These are phyloP conservation scores for Aphrocallistes beatrix DNA, from an alignment of 37 sponge, comb jelly and placozoan species.

Conservation along the genomic window DNA sequence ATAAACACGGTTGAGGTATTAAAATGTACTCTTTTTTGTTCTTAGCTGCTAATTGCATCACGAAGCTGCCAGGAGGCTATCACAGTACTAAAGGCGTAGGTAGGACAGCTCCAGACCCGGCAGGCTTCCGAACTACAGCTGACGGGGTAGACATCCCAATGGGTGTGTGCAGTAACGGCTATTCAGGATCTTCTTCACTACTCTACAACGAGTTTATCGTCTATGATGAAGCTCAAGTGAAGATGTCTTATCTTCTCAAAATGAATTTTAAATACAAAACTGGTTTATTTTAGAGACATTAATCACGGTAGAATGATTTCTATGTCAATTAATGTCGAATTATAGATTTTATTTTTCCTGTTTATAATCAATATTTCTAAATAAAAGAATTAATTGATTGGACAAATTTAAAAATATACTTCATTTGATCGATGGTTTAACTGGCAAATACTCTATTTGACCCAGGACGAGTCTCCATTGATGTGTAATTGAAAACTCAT, in stretches of 20 bases:
- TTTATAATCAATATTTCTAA: too few species aligned
- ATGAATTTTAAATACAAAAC: slow-evolving; percentile 64
- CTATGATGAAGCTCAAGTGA: slow-evolving; percentile 93
- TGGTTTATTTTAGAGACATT: slow-evolving; percentile 1
- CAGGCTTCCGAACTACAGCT: slow-evolving; percentile 16
- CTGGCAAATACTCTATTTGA: too few species aligned
- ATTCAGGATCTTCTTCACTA: slow-evolving; percentile 44
- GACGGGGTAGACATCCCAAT: slow-evolving; percentile 60
- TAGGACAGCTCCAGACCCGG: slow-evolving; percentile 57
- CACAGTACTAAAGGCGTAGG: slow-evolving; percentile 95
- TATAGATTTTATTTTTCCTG: too few species aligned
- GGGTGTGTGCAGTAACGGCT: slow-evolving; percentile 32
- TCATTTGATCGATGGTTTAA: too few species aligned
- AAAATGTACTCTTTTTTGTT: too few species aligned
- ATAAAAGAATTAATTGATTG: too few species aligned
- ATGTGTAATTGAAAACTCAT: too few species aligned
- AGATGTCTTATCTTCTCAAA: slow-evolving; percentile 73
- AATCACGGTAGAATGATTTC: too few species aligned
- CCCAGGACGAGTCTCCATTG: too few species aligned
- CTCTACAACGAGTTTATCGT: slow-evolving; percentile 99
- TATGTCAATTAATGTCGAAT: too few species aligned
- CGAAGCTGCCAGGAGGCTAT: slow-evolving; percentile 75
- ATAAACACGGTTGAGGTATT: too few species aligned
- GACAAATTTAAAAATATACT: too few species aligned
- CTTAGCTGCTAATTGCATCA: slow-evolving; percentile 49